Evolutionary conservation across 2,888 invertebrate species (phyloP).

Genomic region (Agrotis clavis): DNA sequence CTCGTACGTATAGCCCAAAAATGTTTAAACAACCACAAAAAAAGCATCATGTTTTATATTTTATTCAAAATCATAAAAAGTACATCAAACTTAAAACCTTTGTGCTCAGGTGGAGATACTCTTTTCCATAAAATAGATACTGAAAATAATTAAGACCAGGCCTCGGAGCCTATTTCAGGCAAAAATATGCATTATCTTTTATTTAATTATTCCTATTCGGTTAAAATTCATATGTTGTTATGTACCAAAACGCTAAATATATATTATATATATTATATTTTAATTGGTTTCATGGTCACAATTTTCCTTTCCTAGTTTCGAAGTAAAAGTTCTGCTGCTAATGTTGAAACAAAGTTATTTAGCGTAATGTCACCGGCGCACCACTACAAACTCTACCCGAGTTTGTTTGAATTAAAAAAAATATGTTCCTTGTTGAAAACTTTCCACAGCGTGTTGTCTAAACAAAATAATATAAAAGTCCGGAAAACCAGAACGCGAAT

Average conservation of each 20-base stretch:
- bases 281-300: background rate
- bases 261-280: background rate
- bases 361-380: background rate
- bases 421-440: constrained; percentile 14
- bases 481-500: constrained; percentile 14
- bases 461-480: constrained; percentile 38
- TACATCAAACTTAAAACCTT: constrained; percentile 40
- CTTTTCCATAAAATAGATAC: constrained; percentile 17
- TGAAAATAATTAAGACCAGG: constrained; percentile 12
- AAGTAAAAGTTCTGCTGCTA: background rate
- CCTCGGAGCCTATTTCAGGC: constrained; percentile 4
- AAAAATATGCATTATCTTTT: constrained; percentile 32
- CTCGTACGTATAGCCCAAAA: background rate
- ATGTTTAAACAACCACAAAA: constrained; percentile 1
- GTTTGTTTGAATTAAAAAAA: constrained; percentile 17
- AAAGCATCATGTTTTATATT: constrained; percentile 6
- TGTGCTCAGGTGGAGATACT: background rate
- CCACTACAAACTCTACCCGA: background rate
- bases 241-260: constrained; percentile 19
- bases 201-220: constrained; percentile 27
- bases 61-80: constrained; percentile 39
- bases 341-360: constrained; percentile 23
- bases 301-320: constrained; percentile 1
- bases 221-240: constrained; percentile 30
- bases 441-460: constrained; percentile 5